Percentiles rank a stretch among this genome's conserved stretches.
Evolutionary conservation across 2,888 invertebrate species (phyloP).

Genomic region (Cerastis rubricosa): DNA sequence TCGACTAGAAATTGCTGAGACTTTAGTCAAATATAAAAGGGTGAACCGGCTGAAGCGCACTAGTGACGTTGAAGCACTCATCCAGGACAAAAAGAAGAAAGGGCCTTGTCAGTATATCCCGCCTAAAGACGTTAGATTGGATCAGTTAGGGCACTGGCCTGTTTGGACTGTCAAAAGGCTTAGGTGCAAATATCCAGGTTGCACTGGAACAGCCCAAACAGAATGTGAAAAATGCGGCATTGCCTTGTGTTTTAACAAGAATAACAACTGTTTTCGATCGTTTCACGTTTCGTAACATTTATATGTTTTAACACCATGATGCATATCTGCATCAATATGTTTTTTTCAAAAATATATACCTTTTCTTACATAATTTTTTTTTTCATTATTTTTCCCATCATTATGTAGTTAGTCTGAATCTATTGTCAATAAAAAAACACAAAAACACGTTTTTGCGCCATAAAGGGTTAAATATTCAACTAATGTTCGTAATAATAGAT

Average conservation of each 20-base stretch:
- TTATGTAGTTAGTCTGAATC: neutral
- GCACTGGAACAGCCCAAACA: too few relatives aligned
- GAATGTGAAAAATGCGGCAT: too few relatives aligned
- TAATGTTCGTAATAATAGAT: too few relatives aligned
- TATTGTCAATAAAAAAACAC: conserved; percentile 1
- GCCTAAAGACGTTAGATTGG: conserved; percentile 56
- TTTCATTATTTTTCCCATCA: conserved; percentile 20
- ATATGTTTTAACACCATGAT: conserved; percentile 22
- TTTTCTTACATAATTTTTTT: conserved; percentile 20
- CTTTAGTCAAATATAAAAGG: too few relatives aligned
- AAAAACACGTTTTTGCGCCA: conserved; percentile 5
- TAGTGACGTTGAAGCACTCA: conserved; percentile 21
- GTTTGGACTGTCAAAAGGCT: conserved; percentile 54
- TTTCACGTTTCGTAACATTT: conserved; percentile 21
- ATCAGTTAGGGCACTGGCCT: conserved; percentile 60
- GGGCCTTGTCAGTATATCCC: conserved; percentile 36
- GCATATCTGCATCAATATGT: conserved; percentile 16
- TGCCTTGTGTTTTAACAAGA: conserved; percentile 59
- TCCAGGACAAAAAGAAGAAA: conserved; percentile 30
- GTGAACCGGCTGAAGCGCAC: conserved; percentile 29
- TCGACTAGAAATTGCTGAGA: too few relatives aligned
- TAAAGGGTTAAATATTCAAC: conserved; percentile 7
- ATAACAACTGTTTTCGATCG: conserved; percentile 58
- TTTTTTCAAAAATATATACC: conserved; percentile 13
- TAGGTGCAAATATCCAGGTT: conserved; percentile 60